phyloP scores from a whole-genome alignment of 2,797 vertebrate species.

The Catharus ustulatus region DNA sequence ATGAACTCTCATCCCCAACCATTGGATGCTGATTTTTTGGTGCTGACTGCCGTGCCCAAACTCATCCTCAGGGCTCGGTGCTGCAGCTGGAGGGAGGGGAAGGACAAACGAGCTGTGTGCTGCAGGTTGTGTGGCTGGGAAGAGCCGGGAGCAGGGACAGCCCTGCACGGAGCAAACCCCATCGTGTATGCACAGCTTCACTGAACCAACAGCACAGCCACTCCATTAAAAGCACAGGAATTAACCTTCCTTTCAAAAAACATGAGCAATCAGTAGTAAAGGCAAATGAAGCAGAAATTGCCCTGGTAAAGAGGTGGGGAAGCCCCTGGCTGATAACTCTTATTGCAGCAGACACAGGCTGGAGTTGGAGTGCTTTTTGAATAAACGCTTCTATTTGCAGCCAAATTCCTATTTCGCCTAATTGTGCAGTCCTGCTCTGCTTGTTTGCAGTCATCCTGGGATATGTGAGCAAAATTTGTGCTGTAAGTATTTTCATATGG shows the following conservation, averaged over 20 bases:
- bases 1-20: not conserved
- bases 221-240: slow-evolving; percentile 46
- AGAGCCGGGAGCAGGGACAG: not conserved
- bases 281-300: slow-evolving; percentile 17
- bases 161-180: not conserved
- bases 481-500: slow-evolving; percentile 21
- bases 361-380: not conserved
- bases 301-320: not conserved
- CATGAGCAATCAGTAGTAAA: not conserved
- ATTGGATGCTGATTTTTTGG: not conserved
- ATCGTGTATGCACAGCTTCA: not conserved
- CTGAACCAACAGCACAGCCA: not conserved
- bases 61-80: not conserved
- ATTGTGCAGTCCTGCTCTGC: slow-evolving; percentile 38
- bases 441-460: slow-evolving; percentile 44
- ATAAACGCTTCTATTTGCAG: not conserved
- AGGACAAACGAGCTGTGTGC: not conserved
- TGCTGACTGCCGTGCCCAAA: not conserved
- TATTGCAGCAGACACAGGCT: not conserved
- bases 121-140: not conserved
- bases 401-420: not conserved
- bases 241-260: slow-evolving; percentile 57
- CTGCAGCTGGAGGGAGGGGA: not conserved
- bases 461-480: slow-evolving; percentile 10
- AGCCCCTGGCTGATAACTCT: not conserved